phyloP scores from a whole-genome alignment of 2,888 invertebrate species.

The Phanerotoma sp. region DNA sequence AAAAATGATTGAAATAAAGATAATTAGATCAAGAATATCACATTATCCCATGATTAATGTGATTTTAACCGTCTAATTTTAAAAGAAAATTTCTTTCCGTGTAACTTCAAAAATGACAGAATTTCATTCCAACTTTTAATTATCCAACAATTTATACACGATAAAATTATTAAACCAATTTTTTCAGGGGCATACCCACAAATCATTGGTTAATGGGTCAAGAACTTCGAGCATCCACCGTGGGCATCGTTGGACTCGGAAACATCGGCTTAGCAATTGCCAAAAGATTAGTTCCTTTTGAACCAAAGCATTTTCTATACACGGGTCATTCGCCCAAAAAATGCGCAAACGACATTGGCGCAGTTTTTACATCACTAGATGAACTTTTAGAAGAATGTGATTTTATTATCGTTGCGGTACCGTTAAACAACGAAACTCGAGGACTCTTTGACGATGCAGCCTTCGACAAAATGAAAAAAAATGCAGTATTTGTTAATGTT shows the following conservation, averaged over 20 bases:
- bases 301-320: conserved; percentile 72
- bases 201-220: conserved; percentile 83
- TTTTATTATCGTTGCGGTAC: conserved; percentile 71
- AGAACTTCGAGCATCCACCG: conserved; percentile 74
- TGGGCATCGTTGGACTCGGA: conserved; percentile 84
- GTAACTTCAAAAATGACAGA: too few species aligned
- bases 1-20: too few species aligned
- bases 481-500: conserved; percentile 74
- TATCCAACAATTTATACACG: too few species aligned
- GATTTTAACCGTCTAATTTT: too few species aligned
- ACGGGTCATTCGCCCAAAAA: conserved; percentile 62
- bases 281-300: conserved; percentile 72
- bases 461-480: conserved; percentile 75
- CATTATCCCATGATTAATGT: too few species aligned
- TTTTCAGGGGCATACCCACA: too few species aligned
- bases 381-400: conserved; percentile 71
- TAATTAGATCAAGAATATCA: too few species aligned
- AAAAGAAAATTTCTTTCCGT: too few species aligned
- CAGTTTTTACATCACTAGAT: conserved; percentile 68
- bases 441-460: conserved; percentile 69
- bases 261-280: conserved; percentile 76
- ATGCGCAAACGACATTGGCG: conserved; percentile 61
- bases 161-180: too few species aligned
- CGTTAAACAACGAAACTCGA: conserved; percentile 69
- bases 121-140: too few species aligned